These are phyloP conservation scores for Probosciger aterrimus DNA, from an alignment of 2,113 vertebrate species.

Conservation along the genomic window DNA sequence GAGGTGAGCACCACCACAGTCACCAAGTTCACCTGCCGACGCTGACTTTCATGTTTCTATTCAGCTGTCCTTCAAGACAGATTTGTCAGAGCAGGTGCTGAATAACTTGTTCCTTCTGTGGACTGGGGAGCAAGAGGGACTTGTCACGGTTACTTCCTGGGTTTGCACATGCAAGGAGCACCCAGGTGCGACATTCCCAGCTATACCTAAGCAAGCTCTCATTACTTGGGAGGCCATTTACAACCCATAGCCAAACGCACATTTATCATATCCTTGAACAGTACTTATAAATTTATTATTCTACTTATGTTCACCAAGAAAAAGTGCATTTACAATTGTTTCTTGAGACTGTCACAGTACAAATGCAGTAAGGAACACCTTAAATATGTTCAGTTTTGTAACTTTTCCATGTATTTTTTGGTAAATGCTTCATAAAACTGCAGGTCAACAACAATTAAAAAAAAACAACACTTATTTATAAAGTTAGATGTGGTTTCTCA, in stretches of 20 bases:
- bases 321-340: not conserved
- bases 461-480: not conserved
- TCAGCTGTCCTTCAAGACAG: not conserved
- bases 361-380: not conserved
- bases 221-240: not conserved
- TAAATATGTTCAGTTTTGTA: not conserved
- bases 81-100: not conserved
- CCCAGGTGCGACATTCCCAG: not conserved
- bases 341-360: not conserved
- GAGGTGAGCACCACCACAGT: not conserved
- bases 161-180: not conserved
- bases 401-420: not conserved
- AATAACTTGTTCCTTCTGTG: not conserved
- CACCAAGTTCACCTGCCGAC: not conserved
- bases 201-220: accelerated
- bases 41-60: not conserved
- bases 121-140: not conserved
- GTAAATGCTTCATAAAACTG: not conserved
- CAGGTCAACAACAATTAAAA: not conserved
- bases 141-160: not conserved
- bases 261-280: not conserved
- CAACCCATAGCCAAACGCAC: not conserved
- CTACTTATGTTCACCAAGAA: accelerated
- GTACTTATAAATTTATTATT: not conserved
- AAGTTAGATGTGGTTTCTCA: not conserved